Conservation (phyloP, 2,888 invertebrate species). For the Sphaerophoria taeniata region DNA sequence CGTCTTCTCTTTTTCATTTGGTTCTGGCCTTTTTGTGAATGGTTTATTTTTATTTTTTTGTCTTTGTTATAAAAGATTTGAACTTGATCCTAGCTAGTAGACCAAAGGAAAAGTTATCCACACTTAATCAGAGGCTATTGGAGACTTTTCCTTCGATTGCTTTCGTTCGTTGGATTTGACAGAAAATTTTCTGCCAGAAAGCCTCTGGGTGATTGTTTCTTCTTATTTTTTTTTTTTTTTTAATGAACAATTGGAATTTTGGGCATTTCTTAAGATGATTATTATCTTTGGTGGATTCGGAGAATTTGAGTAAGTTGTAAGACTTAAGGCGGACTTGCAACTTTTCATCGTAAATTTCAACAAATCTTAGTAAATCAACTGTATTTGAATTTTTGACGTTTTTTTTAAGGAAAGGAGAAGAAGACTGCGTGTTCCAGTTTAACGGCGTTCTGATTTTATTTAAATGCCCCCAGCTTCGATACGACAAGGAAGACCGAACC, state of each 20-base stretch:
- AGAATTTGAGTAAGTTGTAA: background rate
- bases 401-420: too few species aligned
- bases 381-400: too few species aligned
- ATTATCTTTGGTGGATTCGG: background rate
- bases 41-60: conserved; percentile 7
- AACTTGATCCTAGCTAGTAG: conserved; percentile 4
- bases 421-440: too few species aligned
- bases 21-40: conserved; percentile 43
- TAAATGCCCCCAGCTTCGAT: too few species aligned
- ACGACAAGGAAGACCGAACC: too few species aligned
- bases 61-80: conserved; percentile 7
- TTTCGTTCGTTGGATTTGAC: conserved; percentile 42
- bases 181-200: conserved; percentile 35
- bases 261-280: conserved; percentile 34
- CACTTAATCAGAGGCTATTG: conserved; percentile 54
- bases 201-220: conserved; percentile 3
- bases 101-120: conserved; percentile 33
- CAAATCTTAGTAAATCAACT: too few species aligned
- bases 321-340: too few species aligned
- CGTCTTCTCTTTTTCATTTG: background rate
- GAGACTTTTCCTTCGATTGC: conserved; percentile 40
- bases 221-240: conserved; percentile 21
- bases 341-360: too few species aligned
- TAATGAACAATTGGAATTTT: conserved; percentile 40
- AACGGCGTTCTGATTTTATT: too few species aligned